Evolutionary conservation across 2,888 invertebrate genomes (phyloP).

Genomic region (Calameuta idolon): DNA sequence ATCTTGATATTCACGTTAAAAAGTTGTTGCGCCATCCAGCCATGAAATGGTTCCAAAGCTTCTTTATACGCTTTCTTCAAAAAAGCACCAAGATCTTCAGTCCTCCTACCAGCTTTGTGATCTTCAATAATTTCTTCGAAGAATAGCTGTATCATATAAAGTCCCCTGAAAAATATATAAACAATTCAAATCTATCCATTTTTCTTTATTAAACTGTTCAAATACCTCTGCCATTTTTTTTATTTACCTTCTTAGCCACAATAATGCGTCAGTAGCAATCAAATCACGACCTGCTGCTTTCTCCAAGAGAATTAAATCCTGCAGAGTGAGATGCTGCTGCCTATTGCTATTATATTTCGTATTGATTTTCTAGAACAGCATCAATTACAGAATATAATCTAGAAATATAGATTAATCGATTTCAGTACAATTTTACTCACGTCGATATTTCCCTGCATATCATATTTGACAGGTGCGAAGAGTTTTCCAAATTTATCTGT

Average conservation of each 20-base stretch:
- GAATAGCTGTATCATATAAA: constrained; percentile 74
- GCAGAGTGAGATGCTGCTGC: constrained; percentile 71
- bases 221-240: neutral
- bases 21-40: constrained; percentile 80
- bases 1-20: constrained; percentile 72
- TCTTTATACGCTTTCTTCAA: constrained; percentile 77
- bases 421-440: constrained; percentile 67
- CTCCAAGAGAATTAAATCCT: constrained; percentile 77
- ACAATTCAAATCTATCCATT: neutral
- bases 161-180: constrained; percentile 68
- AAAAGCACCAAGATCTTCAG: constrained; percentile 74
- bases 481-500: constrained; percentile 80
- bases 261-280: constrained; percentile 73
- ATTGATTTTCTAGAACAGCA: constrained; percentile 72
- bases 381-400: neutral
- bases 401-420: neutral
- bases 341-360: constrained; percentile 70
- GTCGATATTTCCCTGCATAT: constrained; percentile 82
- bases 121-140: constrained; percentile 72
- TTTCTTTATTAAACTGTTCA: neutral
- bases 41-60: constrained; percentile 80
- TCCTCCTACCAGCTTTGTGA: constrained; percentile 64
- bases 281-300: constrained; percentile 68
- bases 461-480: constrained; percentile 80
- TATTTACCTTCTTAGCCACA: constrained; percentile 80